A percentile compares a stretch with the other conserved stretches of the same genome.
Evolutionary conservation across 2,888 invertebrate species (phyloP).

Genomic region (Chydorus sphaericus): DNA sequence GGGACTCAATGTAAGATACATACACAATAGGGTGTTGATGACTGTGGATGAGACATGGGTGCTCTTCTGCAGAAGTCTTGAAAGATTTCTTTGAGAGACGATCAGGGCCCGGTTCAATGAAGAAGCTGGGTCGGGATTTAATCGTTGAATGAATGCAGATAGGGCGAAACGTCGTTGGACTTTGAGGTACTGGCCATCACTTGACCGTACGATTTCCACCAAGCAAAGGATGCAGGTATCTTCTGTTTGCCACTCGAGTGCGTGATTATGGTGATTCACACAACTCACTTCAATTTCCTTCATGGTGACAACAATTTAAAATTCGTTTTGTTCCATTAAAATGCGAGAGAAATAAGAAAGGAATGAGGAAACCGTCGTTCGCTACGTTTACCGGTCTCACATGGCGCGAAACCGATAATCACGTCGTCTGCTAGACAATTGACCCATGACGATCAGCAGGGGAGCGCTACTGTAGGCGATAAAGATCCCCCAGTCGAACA

Average conservation of each 20-base stretch:
- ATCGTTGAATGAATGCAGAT: neutral
- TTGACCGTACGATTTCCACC: neutral
- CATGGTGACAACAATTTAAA: no score
- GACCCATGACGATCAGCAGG: no score
- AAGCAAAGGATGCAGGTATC: neutral
- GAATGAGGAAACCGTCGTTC: no score
- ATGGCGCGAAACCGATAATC: no score
- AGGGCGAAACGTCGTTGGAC: neutral
- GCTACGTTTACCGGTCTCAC: no score
- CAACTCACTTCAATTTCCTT: neutral
- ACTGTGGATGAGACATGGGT: neutral
- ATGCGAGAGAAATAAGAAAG: no score
- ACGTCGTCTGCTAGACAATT: no score
- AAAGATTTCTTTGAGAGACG: neutral
- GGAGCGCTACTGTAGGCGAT: no score
- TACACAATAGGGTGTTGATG: neutral
- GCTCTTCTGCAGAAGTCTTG: neutral
- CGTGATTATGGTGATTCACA: neutral
- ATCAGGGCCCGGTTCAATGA: neutral
- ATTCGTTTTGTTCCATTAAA: no score
- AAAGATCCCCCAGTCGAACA: no score
- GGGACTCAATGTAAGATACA: neutral
- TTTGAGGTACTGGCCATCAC: neutral
- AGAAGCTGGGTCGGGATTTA: neutral
- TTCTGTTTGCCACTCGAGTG: neutral